phyloP scores from a whole-genome alignment of 1,140 invertebrate genomes.

The Ruditapes philippinarum region DNA sequence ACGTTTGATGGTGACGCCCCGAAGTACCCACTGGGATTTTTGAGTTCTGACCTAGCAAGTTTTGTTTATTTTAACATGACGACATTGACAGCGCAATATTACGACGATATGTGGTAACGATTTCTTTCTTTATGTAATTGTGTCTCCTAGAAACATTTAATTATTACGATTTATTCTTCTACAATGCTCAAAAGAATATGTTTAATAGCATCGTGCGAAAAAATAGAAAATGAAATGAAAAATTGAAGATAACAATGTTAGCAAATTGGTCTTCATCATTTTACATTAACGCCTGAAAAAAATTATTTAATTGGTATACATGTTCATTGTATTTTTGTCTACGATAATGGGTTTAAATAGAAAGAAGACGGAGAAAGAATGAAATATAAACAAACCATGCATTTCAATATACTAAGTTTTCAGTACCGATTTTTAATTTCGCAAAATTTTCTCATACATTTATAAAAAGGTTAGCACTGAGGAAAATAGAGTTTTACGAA shows the following conservation, averaged over 20 bases:
- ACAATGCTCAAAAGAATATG: background rate
- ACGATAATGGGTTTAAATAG: background rate
- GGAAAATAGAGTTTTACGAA: slow-evolving; percentile 82
- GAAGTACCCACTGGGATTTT: slow-evolving; percentile 39
- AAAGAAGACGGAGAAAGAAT: background rate
- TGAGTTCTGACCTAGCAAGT: background rate
- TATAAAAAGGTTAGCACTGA: background rate
- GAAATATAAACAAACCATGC: background rate
- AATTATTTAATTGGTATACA: too few species aligned
- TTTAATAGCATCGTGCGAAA: too few species aligned
- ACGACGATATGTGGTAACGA: background rate
- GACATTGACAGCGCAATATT: background rate
- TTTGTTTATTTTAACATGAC: slow-evolving; percentile 31
- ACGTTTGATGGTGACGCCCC: slow-evolving; percentile 41
- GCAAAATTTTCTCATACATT: background rate
- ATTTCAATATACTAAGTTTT: background rate
- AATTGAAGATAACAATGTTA: background rate
- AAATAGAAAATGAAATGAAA: too few species aligned
- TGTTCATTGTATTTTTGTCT: too few species aligned
- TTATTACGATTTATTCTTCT: background rate
- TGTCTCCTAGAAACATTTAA: background rate
- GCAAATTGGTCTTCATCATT: too few species aligned
- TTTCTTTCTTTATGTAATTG: background rate
- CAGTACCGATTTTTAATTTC: background rate
- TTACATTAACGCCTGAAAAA: too few species aligned